phyloP scores from a whole-genome alignment of 2,888 invertebrate species.

The Poecilobothrus nobilitatus region DNA sequence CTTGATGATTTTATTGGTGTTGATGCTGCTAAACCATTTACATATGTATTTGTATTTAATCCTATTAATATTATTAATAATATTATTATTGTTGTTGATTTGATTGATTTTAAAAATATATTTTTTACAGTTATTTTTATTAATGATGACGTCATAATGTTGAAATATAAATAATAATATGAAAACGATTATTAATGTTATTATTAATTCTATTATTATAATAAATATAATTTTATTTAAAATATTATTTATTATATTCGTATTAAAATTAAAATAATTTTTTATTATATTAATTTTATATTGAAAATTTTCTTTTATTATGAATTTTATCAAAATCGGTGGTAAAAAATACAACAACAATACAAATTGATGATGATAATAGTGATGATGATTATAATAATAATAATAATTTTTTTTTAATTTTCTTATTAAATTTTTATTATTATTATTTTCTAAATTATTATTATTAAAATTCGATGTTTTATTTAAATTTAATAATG shows the following conservation, averaged over 20 bases:
- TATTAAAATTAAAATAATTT: neutral
- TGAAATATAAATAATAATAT: neutral
- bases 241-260: neutral
- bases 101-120: neutral
- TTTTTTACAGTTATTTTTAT: neutral
- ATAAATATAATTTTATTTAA: neutral
- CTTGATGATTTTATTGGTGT: neutral
- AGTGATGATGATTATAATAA: neutral
- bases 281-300: neutral
- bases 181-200: neutral
- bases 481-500: neutral
- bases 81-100: neutral
- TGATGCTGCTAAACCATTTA: neutral
- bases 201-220: neutral
- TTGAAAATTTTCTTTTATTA: neutral
- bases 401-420: neutral
- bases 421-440: neutral
- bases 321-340: constrained; percentile 4
- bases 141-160: neutral
- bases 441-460: neutral
- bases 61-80: neutral
- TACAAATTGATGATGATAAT: constrained; percentile 6
- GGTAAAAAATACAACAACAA: constrained; percentile 6
- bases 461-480: constrained; percentile 6
- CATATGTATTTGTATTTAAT: neutral